Conservation (phyloP, 2,888 invertebrate species). For the Cecidostiba fungosa region DNA sequence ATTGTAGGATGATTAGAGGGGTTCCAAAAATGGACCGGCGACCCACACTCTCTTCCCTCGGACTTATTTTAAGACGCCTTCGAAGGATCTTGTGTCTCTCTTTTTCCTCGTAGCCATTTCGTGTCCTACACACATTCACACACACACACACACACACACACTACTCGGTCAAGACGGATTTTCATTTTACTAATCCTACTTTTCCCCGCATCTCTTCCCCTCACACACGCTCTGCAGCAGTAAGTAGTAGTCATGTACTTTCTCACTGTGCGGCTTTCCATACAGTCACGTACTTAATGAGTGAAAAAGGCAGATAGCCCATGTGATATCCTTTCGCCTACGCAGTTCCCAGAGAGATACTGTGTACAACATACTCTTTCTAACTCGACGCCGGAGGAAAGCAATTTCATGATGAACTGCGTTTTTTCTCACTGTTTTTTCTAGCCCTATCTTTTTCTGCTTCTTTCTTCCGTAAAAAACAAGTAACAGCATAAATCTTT, state of each 20-base stretch:
- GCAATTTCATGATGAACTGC: constrained; percentile 18
- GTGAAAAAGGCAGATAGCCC: constrained; percentile 22
- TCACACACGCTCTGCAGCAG: neutral
- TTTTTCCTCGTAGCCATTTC: neutral
- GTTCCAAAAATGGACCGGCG: constrained; percentile 23
- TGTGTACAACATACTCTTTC: neutral
- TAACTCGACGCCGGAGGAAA: neutral
- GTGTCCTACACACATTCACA: no score
- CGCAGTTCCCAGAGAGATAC: constrained; percentile 1
- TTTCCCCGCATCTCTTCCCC: neutral
- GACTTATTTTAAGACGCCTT: constrained; percentile 19
- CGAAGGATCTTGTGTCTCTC: neutral
- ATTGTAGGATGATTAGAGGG: constrained; percentile 3
- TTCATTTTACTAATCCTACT: constrained; percentile 32
- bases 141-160: neutral
- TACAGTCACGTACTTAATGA: constrained; percentile 27
- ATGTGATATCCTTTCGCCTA: constrained; percentile 27
- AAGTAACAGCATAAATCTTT: neutral
- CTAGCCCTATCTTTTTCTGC: neutral
- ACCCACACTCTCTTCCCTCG: neutral
- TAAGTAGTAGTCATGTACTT: neutral
- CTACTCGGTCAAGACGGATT: neutral
- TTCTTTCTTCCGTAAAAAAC: neutral
- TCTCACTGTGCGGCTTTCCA: neutral
- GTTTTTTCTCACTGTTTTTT: neutral